These are phyloP conservation scores for Melikaiella ostensackeni DNA, from an alignment of 2,888 invertebrate genomes.

Conservation along the genomic window DNA sequence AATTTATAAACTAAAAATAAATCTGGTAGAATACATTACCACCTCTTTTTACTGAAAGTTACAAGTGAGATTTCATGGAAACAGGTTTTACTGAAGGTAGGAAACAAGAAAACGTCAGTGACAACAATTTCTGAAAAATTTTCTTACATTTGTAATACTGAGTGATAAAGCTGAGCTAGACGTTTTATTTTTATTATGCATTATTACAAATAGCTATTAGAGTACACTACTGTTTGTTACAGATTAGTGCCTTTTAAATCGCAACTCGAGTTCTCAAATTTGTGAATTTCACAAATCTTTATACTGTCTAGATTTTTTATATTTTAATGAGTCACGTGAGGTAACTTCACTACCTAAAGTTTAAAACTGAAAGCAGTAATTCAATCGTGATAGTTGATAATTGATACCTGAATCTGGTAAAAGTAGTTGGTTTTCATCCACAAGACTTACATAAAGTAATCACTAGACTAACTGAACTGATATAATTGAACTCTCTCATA, in stretches of 20 bases:
- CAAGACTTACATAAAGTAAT: slow-evolving; percentile 19
- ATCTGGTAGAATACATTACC: background rate
- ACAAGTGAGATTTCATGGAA: background rate
- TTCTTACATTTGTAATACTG: background rate
- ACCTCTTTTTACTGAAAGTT: slow-evolving; percentile 5
- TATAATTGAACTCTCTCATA: slow-evolving; percentile 20
- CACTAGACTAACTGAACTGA: background rate
- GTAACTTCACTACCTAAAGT: slow-evolving; percentile 7
- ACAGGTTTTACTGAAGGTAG: background rate
- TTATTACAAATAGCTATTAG: background rate
- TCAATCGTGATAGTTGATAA: slow-evolving; percentile 12
- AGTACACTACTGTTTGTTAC: background rate
- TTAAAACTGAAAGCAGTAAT: slow-evolving; percentile 26
- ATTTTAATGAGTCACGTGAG: slow-evolving; percentile 7
- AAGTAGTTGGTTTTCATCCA: slow-evolving; percentile 12
- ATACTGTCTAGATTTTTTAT: background rate
- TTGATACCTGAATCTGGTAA: slow-evolving; percentile 4
- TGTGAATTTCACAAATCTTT: slow-evolving; percentile 10
- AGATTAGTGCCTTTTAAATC: background rate
- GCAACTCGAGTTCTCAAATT: slow-evolving; percentile 32
- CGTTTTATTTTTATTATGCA: background rate
- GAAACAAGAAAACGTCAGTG: background rate
- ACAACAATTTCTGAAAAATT: background rate
- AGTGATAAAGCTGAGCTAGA: background rate
- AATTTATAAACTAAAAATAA: too few species aligned